Percentiles rank a stretch among this genome's conserved stretches.
Evolutionary conservation across 2,113 vertebrate species (phyloP).

Genomic region (Malurus elegans): DNA sequence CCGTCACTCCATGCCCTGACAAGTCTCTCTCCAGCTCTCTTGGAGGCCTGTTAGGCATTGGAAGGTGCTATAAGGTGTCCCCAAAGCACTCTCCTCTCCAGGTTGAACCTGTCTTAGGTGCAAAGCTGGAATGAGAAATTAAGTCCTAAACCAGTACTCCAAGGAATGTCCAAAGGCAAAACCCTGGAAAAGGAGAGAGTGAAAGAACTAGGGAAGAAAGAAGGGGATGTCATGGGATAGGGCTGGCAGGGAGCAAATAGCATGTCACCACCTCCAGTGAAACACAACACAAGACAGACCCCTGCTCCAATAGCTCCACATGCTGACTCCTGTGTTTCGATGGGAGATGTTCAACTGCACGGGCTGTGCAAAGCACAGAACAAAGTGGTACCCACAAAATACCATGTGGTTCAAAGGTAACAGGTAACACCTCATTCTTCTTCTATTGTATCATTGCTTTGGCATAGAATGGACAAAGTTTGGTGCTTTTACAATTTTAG

Average conservation of each 20-base stretch:
- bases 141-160: background rate
- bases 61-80: background rate
- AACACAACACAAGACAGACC: no score
- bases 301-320: background rate
- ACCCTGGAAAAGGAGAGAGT: no score
- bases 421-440: background rate
- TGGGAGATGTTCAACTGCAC: accelerated
- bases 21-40: background rate
- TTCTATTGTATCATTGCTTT: background rate
- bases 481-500: background rate
- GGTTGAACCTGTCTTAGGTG: background rate
- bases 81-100: background rate
- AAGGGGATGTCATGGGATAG: accelerated
- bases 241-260: background rate
- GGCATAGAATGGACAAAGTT: accelerated
- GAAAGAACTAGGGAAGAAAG: background rate
- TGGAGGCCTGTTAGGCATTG: background rate
- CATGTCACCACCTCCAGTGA: accelerated
- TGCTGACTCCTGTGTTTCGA: accelerated
- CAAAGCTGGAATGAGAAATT: background rate
- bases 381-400: accelerated
- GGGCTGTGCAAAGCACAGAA: accelerated
- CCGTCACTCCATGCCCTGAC: no score
- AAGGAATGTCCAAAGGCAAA: background rate
- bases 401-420: accelerated